Base-by-base conservation (phyloP, 2,888 invertebrate species). In the Nebria salina region DNA sequence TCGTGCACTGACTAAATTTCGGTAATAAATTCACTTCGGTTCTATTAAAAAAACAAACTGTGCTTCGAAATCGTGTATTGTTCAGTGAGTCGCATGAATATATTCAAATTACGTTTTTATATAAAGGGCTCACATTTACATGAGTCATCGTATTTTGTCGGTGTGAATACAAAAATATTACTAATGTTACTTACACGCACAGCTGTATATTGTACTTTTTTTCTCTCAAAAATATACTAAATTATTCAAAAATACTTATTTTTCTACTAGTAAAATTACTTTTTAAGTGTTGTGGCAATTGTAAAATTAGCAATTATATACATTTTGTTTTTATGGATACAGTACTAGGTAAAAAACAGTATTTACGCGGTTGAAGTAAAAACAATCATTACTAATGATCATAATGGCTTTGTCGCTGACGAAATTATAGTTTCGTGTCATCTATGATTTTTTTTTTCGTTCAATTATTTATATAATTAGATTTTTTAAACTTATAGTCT, bases 21-120 rank as follows among this genome's bases (percentile, higher is more conserved):
- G 73, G 66, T 80, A 75, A 75, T 75, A 75, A 75, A 80, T 80
- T 70, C 72, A 72, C 41, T 75, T 75, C 75, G 74, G 75, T 75
- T 75, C 64, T 75, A 75, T 70, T 72, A 70, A 65, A 75, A 64
- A 80, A 75, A 42, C 75, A 75, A 54, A 54, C 54, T 8, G 54
- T 54, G 54, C 7, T 13, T 54, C 54, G 11, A 54, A 54, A 54
- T 54, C 66, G 70, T 75, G 80, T 64, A 80, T 80, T 80, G 80
- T 80, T 80, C 74, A 26, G 75, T 75, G 74, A 80, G 75, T 75
- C 75, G 75, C 70, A 70, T 80, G 80, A 68, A 80, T 80, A 80
- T 75, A 80, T 80, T 80, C 75, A 80, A 80, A 80, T 80, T 70
- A 75, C 80, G 75, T 80, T 80, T 80, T 26, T 34, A 11, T 25